These are phyloP conservation scores for Ariopsis seemanni DNA, from an alignment of 2,113 vertebrate genomes.

Conservation along the genomic window DNA sequence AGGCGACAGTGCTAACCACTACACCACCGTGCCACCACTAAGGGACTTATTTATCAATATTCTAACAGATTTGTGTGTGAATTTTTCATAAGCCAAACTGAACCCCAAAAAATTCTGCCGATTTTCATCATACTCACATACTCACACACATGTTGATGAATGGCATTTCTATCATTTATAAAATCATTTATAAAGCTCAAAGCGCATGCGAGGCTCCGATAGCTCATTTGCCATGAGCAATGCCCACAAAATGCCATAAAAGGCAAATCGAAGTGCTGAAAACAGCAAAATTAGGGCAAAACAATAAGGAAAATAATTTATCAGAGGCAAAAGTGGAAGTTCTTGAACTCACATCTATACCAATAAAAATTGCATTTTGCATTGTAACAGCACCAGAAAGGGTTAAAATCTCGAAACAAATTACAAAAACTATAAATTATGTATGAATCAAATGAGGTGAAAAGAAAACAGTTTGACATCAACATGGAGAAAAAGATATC, in stretches of 20 bases:
- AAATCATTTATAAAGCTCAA: not conserved
- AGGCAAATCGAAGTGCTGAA: not conserved
- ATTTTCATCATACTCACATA: not conserved
- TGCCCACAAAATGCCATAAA: not conserved
- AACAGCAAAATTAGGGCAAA: not conserved
- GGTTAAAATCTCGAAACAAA: not conserved
- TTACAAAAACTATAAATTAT: no score
- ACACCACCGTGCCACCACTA: no score
- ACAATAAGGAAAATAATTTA: not conserved
- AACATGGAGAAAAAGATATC: no score
- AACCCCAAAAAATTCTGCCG: not conserved
- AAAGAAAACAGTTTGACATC: no score
- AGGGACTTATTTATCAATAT: not conserved
- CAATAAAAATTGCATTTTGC: not conserved
- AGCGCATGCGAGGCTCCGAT: not conserved
- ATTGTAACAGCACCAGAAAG: not conserved
- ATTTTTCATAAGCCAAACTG: not conserved
- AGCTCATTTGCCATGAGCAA: not conserved
- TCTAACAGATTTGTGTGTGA: not conserved
- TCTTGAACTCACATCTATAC: not conserved
- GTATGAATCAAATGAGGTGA: no score
- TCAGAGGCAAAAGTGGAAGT: not conserved
- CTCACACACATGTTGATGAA: not conserved
- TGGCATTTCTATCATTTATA: not conserved
- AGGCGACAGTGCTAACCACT: no score